phyloP scores from a whole-genome alignment of 2,113 vertebrate genomes.

The Charadrius vociferus region DNA sequence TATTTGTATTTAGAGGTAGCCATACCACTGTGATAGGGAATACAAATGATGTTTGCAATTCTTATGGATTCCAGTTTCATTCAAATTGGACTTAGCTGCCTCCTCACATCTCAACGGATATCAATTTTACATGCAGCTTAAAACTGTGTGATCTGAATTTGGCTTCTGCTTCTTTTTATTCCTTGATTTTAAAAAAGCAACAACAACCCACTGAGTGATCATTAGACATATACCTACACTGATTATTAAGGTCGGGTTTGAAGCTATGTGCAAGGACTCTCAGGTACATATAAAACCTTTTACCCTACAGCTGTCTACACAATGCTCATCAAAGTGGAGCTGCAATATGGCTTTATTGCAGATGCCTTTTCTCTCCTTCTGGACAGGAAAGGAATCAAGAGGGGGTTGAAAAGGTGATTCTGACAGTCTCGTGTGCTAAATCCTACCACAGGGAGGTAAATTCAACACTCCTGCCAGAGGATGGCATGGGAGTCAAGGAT shows the following conservation, averaged over 20 bases:
- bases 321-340: neutral
- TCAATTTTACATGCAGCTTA: neutral
- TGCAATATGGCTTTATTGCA: neutral
- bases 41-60: slow-evolving; percentile 23
- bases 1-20: neutral
- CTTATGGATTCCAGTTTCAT: neutral
- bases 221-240: neutral
- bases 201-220: neutral
- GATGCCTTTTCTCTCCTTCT: neutral
- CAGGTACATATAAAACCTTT: neutral
- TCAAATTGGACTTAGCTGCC: slow-evolving; percentile 1
- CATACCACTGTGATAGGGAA: neutral
- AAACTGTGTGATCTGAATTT: neutral
- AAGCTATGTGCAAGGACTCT: neutral
- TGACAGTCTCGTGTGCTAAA: neutral
- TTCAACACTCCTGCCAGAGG: neutral
- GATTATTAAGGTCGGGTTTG: neutral
- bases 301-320: neutral
- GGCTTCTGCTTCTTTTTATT: neutral
- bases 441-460: neutral
- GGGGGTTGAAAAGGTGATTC: neutral
- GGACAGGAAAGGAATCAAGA: neutral
- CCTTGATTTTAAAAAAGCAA: neutral
- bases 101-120: neutral
- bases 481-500: neutral